Conservation (phyloP, 2,888 invertebrate species). For the Cenopis cana region DNA sequence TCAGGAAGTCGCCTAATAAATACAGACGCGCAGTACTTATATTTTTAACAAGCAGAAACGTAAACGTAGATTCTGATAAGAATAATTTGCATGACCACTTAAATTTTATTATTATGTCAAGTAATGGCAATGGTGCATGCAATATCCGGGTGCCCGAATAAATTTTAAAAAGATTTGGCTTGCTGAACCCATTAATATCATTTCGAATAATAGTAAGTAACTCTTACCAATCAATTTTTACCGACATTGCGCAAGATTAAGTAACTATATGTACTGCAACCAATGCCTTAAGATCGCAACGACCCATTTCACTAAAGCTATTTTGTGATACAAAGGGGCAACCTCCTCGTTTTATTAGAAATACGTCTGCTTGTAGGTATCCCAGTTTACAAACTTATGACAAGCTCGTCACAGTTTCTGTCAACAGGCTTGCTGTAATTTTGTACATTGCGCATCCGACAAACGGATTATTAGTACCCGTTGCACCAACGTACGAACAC, state of each 20-base stretch:
- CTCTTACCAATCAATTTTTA: not conserved
- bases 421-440: constrained; percentile 9
- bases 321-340: no score
- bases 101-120: not conserved
- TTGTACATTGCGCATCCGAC: constrained; percentile 61
- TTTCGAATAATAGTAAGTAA: not conserved
- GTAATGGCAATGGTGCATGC: not conserved
- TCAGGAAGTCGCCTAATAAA: no score
- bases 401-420: not conserved
- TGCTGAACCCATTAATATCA: not conserved
- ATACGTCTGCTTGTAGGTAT: no score
- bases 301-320: no score
- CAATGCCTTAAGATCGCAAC: no score
- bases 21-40: not conserved
- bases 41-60: not conserved
- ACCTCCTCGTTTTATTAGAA: no score
- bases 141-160: no score
- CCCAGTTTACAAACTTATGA: no score
- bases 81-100: not conserved
- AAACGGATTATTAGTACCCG: constrained; percentile 79
- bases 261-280: no score
- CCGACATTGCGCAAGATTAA: not conserved
- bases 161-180: not conserved
- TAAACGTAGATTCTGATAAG: not conserved
- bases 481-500: no score